These are phyloP conservation scores for Copidosoma floridanum DNA, from an alignment of 1,140 invertebrate genomes.

Conservation along the genomic window DNA sequence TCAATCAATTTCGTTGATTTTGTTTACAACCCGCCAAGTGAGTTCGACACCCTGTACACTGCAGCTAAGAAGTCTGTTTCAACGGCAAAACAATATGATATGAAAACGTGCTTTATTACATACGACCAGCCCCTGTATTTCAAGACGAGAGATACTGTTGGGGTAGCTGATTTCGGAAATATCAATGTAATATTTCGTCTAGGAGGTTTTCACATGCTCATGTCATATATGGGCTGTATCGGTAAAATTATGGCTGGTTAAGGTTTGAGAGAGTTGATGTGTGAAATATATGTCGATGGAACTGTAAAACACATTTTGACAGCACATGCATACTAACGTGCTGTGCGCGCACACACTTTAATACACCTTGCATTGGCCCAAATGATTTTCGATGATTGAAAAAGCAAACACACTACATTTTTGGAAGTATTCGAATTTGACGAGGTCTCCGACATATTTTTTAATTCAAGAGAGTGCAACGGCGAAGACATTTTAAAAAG, in stretches of 20 bases:
- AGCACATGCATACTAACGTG: slow-evolving; percentile 41
- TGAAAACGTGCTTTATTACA: slow-evolving; percentile 37
- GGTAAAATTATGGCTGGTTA: slow-evolving; percentile 44
- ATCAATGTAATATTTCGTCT: slow-evolving; percentile 26
- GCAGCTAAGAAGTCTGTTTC: too few species aligned
- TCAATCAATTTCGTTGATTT: too few species aligned
- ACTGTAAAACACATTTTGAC: slow-evolving; percentile 44
- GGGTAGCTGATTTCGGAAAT: slow-evolving; percentile 29
- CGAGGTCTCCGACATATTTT: too few species aligned
- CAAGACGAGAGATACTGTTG: slow-evolving; percentile 32
- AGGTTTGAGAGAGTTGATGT: slow-evolving; percentile 43
- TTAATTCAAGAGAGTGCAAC: too few species aligned
- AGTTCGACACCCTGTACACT: too few species aligned
- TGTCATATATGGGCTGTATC: slow-evolving; percentile 35
- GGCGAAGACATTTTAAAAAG: too few species aligned
- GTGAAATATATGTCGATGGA: slow-evolving; percentile 32
- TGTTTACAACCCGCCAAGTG: too few species aligned
- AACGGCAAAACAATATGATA: too few species aligned
- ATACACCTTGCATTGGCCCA: slow-evolving; percentile 29
- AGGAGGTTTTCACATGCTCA: slow-evolving; percentile 36
- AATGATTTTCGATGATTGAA: too few species aligned
- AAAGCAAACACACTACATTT: slow-evolving; percentile 26
- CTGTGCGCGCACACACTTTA: slow-evolving; percentile 36
- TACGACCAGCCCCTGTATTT: slow-evolving; percentile 36
- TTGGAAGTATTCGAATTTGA: too few species aligned